Conservation (phyloP, 2,113 vertebrate species). For the Myiozetetes cayanensis region DNA sequence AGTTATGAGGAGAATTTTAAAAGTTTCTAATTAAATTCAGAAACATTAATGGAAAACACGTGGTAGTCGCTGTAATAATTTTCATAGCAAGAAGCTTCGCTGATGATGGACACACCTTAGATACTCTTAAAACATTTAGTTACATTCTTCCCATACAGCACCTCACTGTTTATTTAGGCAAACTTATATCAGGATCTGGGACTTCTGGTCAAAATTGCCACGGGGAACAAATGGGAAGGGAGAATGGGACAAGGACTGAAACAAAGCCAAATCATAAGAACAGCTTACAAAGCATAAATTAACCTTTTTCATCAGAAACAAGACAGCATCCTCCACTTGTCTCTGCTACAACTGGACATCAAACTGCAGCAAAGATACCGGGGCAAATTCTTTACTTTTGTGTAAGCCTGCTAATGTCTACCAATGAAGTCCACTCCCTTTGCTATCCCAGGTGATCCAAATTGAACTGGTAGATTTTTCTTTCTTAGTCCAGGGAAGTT, state of each 20-base stretch:
- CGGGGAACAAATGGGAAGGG: neutral
- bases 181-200: neutral
- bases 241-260: neutral
- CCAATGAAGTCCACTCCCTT: neutral
- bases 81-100: neutral
- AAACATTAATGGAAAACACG: neutral
- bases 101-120: neutral
- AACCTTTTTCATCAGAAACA: neutral
- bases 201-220: neutral
- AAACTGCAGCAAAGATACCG: neutral
- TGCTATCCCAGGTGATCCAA: neutral
- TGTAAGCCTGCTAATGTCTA: neutral
- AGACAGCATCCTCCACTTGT: neutral
- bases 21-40: neutral
- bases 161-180: neutral
- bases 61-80: neutral
- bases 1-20: neutral
- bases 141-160: neutral
- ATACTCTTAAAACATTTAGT: neutral
- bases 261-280: neutral
- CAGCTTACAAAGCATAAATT: neutral
- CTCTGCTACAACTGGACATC: neutral
- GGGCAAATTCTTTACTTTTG: neutral
- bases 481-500: neutral
- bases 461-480: neutral